A percentile compares a stretch with the other conserved stretches of the same genome.
Evolutionary conservation across 2,888 invertebrate genomes (phyloP).

Genomic region (Pardosa pseudoannulata): DNA sequence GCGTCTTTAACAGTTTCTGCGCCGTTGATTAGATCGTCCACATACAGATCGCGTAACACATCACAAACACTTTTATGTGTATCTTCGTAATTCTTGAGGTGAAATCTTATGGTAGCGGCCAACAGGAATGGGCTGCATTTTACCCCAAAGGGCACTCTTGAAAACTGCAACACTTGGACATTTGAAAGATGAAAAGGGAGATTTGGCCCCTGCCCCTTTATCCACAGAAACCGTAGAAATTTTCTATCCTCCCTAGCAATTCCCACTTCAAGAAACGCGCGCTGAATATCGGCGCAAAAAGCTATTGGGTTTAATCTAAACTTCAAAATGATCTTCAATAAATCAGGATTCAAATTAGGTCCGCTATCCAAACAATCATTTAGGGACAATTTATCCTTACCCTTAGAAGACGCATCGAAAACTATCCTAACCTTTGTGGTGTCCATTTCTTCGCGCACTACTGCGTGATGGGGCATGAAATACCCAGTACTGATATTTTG

Average conservation of each 20-base stretch:
- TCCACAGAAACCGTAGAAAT: background rate
- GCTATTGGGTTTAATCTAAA: background rate
- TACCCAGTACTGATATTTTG: background rate
- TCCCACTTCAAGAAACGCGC: background rate
- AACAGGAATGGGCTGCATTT: no score
- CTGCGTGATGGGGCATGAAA: slow-evolving; percentile 12
- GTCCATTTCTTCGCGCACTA: slow-evolving; percentile 10
- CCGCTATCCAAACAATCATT: slow-evolving; percentile 12
- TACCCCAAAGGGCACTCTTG: no score
- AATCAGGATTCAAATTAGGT: slow-evolving; percentile 3
- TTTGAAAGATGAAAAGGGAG: no score
- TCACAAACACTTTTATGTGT: no score
- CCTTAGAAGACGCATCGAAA: slow-evolving; percentile 9
- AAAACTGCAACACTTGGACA: no score
- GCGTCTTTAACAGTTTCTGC: no score
- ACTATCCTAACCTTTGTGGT: slow-evolving; percentile 2
- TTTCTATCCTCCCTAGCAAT: slow-evolving; percentile 4
- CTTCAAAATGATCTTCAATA: background rate
- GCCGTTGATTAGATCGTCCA: no score
- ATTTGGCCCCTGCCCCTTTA: background rate
- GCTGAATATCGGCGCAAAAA: background rate
- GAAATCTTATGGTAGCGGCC: no score
- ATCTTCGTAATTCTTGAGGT: no score
- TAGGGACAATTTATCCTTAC: background rate
- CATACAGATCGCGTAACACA: no score